Conservation (phyloP, 2,888 invertebrate species). For the Petrolisthes cinctipes region DNA sequence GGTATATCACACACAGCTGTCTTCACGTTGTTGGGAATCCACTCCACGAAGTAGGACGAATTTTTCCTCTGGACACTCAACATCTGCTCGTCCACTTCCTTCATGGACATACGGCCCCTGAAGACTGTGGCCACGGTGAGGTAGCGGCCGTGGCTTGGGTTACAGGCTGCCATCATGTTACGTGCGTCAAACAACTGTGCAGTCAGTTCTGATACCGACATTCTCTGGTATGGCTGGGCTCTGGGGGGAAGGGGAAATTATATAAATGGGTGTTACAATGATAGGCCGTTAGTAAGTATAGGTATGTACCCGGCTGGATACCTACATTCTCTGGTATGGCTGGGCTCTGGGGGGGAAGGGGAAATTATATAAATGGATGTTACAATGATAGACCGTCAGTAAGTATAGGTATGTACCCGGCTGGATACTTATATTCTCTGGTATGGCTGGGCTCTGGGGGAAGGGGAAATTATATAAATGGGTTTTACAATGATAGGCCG, state of each 20-base stretch:
- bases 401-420: too few relatives aligned
- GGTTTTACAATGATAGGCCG: not conserved
- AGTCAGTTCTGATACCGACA: slow-evolving; percentile 81
- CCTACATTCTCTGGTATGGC: slow-evolving; percentile 77
- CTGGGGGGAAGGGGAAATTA: slow-evolving; percentile 66
- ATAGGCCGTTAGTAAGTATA: too few relatives aligned
- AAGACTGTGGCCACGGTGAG: slow-evolving; percentile 76
- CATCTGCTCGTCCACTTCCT: slow-evolving; percentile 84
- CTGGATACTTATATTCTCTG: slow-evolving; percentile 79
- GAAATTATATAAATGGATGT: not conserved
- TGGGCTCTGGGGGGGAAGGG: slow-evolving; percentile 69
- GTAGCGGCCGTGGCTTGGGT: slow-evolving; percentile 75
- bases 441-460: slow-evolving; percentile 73
- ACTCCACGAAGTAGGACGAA: slow-evolving; percentile 86
- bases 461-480: not conserved
- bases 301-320: slow-evolving; percentile 72
- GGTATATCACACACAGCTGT: slow-evolving; percentile 96
- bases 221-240: slow-evolving; percentile 75
- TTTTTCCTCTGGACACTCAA: slow-evolving; percentile 83
- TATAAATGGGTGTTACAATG: not conserved
- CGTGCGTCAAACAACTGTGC: slow-evolving; percentile 77
- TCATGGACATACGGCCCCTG: slow-evolving; percentile 76
- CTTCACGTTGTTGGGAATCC: slow-evolving; percentile 96
- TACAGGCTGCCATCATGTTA: slow-evolving; percentile 78
- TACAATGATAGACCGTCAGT: too few relatives aligned